phyloP scores from a whole-genome alignment of 2,797 vertebrate genomes.

The Mallotus villosus region DNA sequence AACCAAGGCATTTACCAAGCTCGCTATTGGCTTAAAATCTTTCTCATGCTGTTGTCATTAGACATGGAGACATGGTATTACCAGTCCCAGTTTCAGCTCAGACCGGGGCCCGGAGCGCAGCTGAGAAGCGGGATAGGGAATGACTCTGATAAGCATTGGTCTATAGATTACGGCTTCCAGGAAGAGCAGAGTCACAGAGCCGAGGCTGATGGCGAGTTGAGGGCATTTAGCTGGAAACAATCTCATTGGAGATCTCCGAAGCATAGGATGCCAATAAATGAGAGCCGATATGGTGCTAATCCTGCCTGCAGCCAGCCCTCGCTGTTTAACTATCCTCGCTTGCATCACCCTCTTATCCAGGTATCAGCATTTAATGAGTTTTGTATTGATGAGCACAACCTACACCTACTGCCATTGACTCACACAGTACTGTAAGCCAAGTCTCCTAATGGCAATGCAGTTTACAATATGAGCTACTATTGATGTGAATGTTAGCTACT shows the following conservation, averaged over 20 bases:
- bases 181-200: not conserved
- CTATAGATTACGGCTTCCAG: conserved; percentile 8
- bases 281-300: conserved; percentile 38
- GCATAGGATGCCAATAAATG: conserved; percentile 29
- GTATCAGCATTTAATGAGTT: conserved; percentile 12
- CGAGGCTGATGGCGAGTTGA: not conserved
- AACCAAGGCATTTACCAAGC: not conserved
- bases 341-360: conserved; percentile 23
- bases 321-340: conserved; percentile 2
- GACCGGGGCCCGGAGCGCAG: not conserved
- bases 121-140: not conserved
- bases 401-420: conserved; percentile 6
- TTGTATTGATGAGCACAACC: conserved; percentile 34
- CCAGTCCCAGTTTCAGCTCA: not conserved
- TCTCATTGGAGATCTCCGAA: conserved; percentile 28
- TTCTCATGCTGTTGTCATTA: not conserved
- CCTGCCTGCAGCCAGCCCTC: conserved; percentile 26
- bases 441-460: not conserved
- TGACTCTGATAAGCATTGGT: conserved; percentile 4
- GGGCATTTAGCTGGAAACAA: conserved; percentile 27
- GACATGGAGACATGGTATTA: not conserved
- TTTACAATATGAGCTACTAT: not conserved
- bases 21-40: not conserved
- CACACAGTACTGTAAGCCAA: not conserved
- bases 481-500: conserved; percentile 3